Evolutionary conservation across 2,888 invertebrate species (phyloP).

Genomic region (Lasiommata megera): DNA sequence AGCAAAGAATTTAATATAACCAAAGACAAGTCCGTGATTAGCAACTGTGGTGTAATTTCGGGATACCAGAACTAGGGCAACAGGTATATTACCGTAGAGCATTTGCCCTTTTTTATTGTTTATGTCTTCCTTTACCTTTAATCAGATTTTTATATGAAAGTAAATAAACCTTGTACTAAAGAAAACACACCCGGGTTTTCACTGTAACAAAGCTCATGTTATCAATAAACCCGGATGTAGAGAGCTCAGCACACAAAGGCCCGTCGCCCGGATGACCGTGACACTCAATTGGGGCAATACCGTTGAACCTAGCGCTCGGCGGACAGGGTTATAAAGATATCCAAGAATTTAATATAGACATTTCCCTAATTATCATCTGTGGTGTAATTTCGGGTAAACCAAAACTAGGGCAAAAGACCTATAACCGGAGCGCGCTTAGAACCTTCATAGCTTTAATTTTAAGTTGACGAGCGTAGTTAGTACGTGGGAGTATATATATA

Average conservation of each 20-base stretch:
- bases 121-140: too few species aligned
- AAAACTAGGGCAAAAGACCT: too few species aligned
- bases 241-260: neutral
- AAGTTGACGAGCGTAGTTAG: too few species aligned
- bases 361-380: neutral
- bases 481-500: too few species aligned
- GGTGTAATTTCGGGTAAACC: neutral
- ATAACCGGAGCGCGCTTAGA: too few species aligned
- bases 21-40: neutral
- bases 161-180: too few species aligned
- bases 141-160: too few species aligned
- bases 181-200: too few species aligned
- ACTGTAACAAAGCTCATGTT: neutral
- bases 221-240: neutral
- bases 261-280: conserved; percentile 20
- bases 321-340: neutral
- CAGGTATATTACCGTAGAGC: too few species aligned
- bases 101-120: too few species aligned
- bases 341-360: conserved; percentile 12
- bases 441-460: too few species aligned
- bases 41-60: neutral
- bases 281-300: conserved; percentile 24
- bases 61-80: neutral
- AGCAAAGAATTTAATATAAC: conserved; percentile 10
- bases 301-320: neutral